Evolutionary conservation across 2,797 vertebrate genomes (phyloP), one percentile per base, ranked within the genome.

Genomic region (Miichthys miiuy): DNA sequence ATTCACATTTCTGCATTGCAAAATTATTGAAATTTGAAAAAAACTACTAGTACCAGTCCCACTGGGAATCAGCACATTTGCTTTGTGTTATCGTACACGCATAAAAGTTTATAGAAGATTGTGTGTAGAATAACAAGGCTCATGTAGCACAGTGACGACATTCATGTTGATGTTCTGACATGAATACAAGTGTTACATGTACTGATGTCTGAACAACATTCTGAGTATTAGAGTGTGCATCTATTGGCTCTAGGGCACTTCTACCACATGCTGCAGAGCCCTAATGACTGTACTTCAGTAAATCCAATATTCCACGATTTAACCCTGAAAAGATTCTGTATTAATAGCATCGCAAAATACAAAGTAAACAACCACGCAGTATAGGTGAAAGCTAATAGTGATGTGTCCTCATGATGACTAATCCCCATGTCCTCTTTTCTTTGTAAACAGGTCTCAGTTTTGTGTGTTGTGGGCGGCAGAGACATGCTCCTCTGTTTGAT

Each of bases 401-500:
- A 38, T 57, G 65, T 68, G 58, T 67, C 51, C 66, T 75, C 44
- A n/a, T 44, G 65, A 79, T 82, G 81, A 81, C 63, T 63, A 74
- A 69, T 75, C 41, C 51, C 20, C 21, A 34, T 60, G 77, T 75
- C 52, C 70, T 68, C 65, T 80, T 79, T 60, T 78, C 82, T 76
- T 58, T 75, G 63, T 63, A 77, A 81, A 68, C 44, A 69, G 48
- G 64, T 63, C 48, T 67, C 2, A 3, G 21, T 47, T 68, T 46
- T 20, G 30, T 62, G 41, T 44, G 23, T 41, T 54, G 64, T 79
- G 65, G 79, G 67, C 62, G 54, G 46, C 56, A 61, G 42, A 47
- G 69, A 68, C 72, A 64, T 18, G 61, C 27, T 69, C 38, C 55
- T 81, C 55, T 68, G 70, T 77, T 80, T 81, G 61, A 88, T 84